Evolutionary conservation across 2,888 invertebrate genomes (phyloP).

Genomic region (Chymomyza fuscimana): DNA sequence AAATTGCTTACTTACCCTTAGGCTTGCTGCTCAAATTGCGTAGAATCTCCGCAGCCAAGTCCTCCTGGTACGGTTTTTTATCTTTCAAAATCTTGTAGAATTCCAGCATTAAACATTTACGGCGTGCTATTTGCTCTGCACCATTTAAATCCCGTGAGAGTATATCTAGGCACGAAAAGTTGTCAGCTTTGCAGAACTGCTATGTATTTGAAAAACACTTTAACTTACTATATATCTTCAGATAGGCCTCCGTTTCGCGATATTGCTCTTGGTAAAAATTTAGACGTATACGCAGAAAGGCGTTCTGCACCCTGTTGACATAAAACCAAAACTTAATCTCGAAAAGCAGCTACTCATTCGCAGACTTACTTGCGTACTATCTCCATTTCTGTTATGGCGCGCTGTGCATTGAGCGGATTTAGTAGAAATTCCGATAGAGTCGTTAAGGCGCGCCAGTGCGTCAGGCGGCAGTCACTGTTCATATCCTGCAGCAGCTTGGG

Average conservation of each 20-base stretch:
- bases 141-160: slow-evolving; percentile 61
- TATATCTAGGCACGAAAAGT: slow-evolving; percentile 40
- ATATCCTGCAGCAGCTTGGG: slow-evolving; percentile 72
- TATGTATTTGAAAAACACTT: not conserved
- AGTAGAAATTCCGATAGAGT: slow-evolving; percentile 68
- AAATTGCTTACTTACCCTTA: slow-evolving; percentile 38
- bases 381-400: slow-evolving; percentile 66
- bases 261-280: slow-evolving; percentile 32
- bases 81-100: slow-evolving; percentile 62
- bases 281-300: slow-evolving; percentile 53
- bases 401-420: slow-evolving; percentile 67
- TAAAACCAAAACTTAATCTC: not conserved
- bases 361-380: slow-evolving; percentile 69
- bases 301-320: slow-evolving; percentile 50
- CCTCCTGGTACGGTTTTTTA: slow-evolving; percentile 34
- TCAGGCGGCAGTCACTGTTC: slow-evolving; percentile 52
- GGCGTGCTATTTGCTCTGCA: slow-evolving; percentile 52
- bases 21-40: slow-evolving; percentile 59
- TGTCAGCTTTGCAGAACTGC: not conserved
- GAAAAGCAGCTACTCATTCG: not conserved
- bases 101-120: slow-evolving; percentile 56
- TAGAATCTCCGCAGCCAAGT: slow-evolving; percentile 60
- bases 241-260: slow-evolving; percentile 49
- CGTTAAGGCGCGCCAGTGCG: slow-evolving; percentile 67
- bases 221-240: slow-evolving; percentile 56